A percentile compares a stretch with the other conserved stretches of the same genome.
Conservation (phyloP, 2,888 invertebrate species). For the Smittia sp. region DNA sequence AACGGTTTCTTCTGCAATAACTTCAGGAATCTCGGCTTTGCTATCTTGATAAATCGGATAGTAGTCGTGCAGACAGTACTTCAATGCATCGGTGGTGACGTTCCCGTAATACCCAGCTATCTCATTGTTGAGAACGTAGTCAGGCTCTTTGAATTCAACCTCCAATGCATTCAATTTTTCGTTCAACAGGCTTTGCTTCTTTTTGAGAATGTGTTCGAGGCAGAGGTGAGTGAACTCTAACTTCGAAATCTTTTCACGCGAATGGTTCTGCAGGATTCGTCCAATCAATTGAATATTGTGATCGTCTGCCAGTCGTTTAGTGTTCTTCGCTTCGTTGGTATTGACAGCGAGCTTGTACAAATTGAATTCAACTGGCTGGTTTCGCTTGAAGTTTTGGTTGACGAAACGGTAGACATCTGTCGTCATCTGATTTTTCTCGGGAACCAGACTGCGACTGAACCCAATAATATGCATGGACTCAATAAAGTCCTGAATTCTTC, state of each 20-base stretch:
- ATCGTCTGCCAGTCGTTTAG: not conserved
- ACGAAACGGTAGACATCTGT: not conserved
- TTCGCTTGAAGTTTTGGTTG: not conserved
- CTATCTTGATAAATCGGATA: slow-evolving; percentile 25
- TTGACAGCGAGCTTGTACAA: slow-evolving; percentile 11
- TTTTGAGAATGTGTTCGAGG: not conserved
- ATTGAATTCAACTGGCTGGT: not conserved
- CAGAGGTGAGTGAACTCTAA: slow-evolving; percentile 5
- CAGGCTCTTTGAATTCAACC: not conserved
- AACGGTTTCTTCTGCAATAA: not conserved
- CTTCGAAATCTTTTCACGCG: not conserved
- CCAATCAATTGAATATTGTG: not conserved
- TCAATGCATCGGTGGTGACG: not conserved
- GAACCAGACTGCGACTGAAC: not conserved
- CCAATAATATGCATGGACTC: slow-evolving; percentile 2
- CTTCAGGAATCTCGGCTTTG: not conserved
- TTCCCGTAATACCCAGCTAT: slow-evolving; percentile 39
- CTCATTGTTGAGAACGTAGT: not conserved
- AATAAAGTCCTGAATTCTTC: not conserved
- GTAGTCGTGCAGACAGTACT: not conserved
- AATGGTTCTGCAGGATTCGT: not conserved
- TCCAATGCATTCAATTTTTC: not conserved
- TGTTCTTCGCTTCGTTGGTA: not conserved
- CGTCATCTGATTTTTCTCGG: not conserved
- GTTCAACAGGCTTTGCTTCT: not conserved